phyloP scores from a whole-genome alignment of 2,888 invertebrate genomes.

The Notodonta ziczac region DNA sequence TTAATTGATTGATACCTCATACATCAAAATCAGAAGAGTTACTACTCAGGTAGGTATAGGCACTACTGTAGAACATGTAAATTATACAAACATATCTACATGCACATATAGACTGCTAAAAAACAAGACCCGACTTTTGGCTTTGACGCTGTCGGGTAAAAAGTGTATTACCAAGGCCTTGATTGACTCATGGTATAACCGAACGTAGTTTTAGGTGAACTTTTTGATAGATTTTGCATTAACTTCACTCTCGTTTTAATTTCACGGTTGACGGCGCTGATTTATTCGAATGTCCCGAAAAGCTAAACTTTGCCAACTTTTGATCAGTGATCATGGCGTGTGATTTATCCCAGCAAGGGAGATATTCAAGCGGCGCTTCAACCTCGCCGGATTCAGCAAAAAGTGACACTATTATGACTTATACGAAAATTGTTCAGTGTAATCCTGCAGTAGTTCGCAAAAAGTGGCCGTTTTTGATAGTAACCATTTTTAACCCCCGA shows the following conservation, averaged over 20 bases:
- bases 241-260: conserved; percentile 62
- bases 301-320: conserved; percentile 68
- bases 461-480: conserved; percentile 36
- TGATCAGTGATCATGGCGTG: conserved; percentile 65
- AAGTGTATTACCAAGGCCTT: conserved; percentile 6
- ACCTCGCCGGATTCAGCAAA: conserved; percentile 40
- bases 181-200: conserved; percentile 22
- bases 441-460: conserved; percentile 40
- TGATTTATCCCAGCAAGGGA: conserved; percentile 60
- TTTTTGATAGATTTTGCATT: conserved; percentile 53
- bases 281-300: conserved; percentile 66
- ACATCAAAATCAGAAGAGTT: no score
- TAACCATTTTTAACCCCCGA: conserved; percentile 17
- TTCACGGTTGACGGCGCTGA: conserved; percentile 62
- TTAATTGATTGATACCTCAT: no score
- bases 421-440: conserved; percentile 51
- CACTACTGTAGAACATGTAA: no score
- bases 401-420: conserved; percentile 56
- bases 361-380: conserved; percentile 46
- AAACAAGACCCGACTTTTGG: no score
- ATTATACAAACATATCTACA: no score
- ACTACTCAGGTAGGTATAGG: no score
- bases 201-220: conserved; percentile 37
- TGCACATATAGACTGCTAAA: no score
- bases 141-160: neutral